Evolutionary conservation across 2,113 vertebrate genomes (phyloP).

Genomic region (Sylvia atricapilla): DNA sequence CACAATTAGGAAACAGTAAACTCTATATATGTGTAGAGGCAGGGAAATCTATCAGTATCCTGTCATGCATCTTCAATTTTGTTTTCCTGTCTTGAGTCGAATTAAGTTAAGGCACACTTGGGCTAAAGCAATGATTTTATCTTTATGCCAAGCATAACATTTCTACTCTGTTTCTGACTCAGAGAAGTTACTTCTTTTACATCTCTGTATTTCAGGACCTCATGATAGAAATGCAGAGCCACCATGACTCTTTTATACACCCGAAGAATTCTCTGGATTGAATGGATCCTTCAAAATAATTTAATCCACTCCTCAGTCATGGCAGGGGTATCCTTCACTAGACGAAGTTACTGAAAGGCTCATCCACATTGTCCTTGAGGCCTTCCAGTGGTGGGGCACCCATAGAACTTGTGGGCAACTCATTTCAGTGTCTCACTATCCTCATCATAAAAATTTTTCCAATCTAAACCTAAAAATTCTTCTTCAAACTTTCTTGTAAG

Average conservation of each 20-base stretch:
- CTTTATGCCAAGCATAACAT: background rate
- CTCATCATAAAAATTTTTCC: background rate
- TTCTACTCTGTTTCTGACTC: background rate
- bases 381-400: background rate
- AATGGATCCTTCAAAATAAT: rapidly evolving
- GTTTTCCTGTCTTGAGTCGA: background rate
- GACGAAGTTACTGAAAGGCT: background rate
- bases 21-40: too few species aligned
- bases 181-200: background rate
- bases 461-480: background rate
- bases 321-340: background rate
- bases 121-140: background rate
- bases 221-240: background rate
- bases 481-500: background rate
- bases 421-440: background rate
- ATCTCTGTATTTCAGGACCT: rapidly evolving
- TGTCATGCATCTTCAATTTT: background rate
- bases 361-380: too few species aligned
- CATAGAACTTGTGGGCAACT: background rate
- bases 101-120: too few species aligned
- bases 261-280: too few species aligned
- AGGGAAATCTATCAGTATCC: rapidly evolving
- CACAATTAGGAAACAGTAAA: too few species aligned
- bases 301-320: rapidly evolving
- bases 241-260: background rate